Base-by-base conservation (phyloP, 2,888 invertebrate species). In the Caenorhabditis panamensis region DNA sequence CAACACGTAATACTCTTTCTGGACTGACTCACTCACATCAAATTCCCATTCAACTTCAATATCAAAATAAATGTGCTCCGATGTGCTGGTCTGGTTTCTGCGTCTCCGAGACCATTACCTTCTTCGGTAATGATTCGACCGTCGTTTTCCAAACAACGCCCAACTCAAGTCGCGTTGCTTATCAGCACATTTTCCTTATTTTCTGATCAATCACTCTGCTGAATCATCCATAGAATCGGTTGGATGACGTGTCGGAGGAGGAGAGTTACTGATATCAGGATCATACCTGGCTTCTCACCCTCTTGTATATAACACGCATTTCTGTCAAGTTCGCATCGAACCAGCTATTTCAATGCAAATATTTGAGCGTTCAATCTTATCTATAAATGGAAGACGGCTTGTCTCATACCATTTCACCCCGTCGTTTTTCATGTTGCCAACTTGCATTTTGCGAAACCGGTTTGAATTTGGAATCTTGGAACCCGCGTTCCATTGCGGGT, bases 331-430 rank as follows among this genome's bases (percentile, higher is more conserved):
- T 66, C 66, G 51, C 66, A 53, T 44, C 75, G 73, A 59, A 64
- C 73, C 66, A 22, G 36, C 16, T 8, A 16, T 64, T 59, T 73
- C 28, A 54, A 56, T 16, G 75, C 59, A 59, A 75, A 75, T 75
- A 75, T 75, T 75, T 75, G 75, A 61, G 66, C 53, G 75, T 75
- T 66, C 75, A 73, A 53, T 51, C 66, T 66, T 75, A 75, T 66
- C 66, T 66, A 66, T 66, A 66, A 66, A 75, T 59, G 66, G 64
- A 24, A 26, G 47, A 28, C 36, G 58, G 59, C 73, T 66, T 51
- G 64, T 59, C 49, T 59, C 28, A 47, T 36, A 20, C 18, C 58
- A 72, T 53, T 56, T 71, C 53, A 26, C 26, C 24, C 6, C 28
- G 31, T 54, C 22, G 41, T 61, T 54, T 54, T 44, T 41, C 62